Evolutionary conservation across 2,888 invertebrate genomes (phyloP), one percentile per base, ranked within the genome.

Genomic region (Noctuana brunneofusca): DNA sequence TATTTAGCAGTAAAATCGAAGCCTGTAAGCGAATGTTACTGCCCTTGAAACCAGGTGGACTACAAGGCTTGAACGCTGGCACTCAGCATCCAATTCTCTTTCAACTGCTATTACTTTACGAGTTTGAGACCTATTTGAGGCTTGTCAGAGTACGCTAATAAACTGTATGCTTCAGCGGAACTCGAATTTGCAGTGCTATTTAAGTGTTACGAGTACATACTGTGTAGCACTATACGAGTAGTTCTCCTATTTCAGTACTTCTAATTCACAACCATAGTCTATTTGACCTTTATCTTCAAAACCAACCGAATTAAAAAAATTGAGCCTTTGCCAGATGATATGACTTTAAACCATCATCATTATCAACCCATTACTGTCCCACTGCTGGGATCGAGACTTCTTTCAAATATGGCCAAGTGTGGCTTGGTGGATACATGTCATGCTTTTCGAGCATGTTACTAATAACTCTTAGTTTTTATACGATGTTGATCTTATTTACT

Each of bases 61-160:
- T 14, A 49, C 14, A 14, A 24, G 27, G 12, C 14, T 5, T 5
- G 12, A 27, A 27, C 18, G 43, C n/a, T n/a, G 12, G 12, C 16
- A 27, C 18, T 27, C 43, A 8, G 18, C 27, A 30, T 43, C 22
- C 54, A 54, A 54, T 38, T 54, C 38, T 41, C 14, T 54, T 54
- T 54, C 12, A 24, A 54, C 38, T 41, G 54, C n/a, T 35, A 41
- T 53, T 43, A 52, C 43, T 43, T 43, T 43, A 49, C 24, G 12
- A 48, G 27, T 49, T 48, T 22, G 22, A 49, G 4, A 11, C 27
- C 58, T 20, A 48, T 22, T 58, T 11, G 24, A 32, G 35, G 27
- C 18, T 41, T 12, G 24, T 9, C 52, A 68, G 69, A 22, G 16
- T 22, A 27, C 48, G 12, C 48, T 27, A 49, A 27, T 49, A 49